Conservation (phyloP, 37 sponge, comb jelly and placozoan genomes). For the Beroe ovata region DNA sequence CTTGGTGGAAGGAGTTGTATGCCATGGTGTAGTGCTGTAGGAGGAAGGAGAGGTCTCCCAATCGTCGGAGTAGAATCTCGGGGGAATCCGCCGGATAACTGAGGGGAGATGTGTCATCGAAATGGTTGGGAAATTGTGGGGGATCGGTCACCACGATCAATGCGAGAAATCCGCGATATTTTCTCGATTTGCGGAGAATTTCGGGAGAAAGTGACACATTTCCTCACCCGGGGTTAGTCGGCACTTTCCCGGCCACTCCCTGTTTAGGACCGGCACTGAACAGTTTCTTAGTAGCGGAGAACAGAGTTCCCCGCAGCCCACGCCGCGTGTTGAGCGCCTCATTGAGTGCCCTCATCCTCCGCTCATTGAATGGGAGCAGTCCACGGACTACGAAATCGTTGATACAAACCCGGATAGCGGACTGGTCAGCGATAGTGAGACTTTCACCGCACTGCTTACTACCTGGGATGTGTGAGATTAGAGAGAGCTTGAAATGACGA, state of each 20-base stretch:
- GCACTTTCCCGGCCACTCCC: slow-evolving; percentile 25
- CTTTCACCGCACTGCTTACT: slow-evolving; percentile 52
- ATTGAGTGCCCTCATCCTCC: slow-evolving; percentile 60
- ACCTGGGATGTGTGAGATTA: too few species aligned
- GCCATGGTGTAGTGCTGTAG: slow-evolving; percentile 90
- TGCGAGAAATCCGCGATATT: too few species aligned
- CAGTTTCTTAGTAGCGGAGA: slow-evolving; percentile 69
- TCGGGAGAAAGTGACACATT: too few species aligned
- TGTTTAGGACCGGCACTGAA: slow-evolving; percentile 69
- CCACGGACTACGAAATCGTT: slow-evolving; percentile 60
- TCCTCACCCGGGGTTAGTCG: slow-evolving; percentile 40
- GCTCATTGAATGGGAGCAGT: slow-evolving; percentile 55
- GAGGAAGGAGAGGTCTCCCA: slow-evolving; percentile 91
- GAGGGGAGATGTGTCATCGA: background rate
- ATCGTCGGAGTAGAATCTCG: slow-evolving; percentile 79
- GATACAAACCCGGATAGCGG: slow-evolving; percentile 57
- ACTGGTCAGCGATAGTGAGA: slow-evolving; percentile 52
- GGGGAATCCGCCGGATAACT: slow-evolving; percentile 80
- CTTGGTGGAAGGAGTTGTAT: slow-evolving; percentile 78
- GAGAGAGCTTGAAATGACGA: too few species aligned
- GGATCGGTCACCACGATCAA: too few species aligned
- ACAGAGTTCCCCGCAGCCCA: slow-evolving; percentile 68
- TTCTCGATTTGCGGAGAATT: too few species aligned
- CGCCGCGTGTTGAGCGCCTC: slow-evolving; percentile 69
- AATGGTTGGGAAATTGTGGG: too few species aligned